Base-by-base conservation (phyloP, 2,113 vertebrate genomes). In the Phalacrocorax brasilianus region DNA sequence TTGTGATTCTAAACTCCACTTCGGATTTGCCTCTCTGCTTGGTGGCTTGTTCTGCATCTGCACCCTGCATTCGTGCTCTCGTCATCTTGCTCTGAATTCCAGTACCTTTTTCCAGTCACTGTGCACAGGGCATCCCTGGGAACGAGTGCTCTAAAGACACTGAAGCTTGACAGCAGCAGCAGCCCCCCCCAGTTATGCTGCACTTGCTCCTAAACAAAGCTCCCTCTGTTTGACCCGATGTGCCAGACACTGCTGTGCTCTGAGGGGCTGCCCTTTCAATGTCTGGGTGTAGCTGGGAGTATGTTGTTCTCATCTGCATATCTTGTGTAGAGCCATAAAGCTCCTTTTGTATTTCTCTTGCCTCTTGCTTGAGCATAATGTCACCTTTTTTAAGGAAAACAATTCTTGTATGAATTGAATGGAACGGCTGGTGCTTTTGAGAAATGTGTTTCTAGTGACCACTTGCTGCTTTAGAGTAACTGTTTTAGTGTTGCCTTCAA, bases 331-430 rank as follows among this genome's bases (percentile, higher is more conserved):
- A 73, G 86, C 94, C 80, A 93, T 85, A 91, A 96, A 96, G 90
- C 94, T 89, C 96, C 82, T 97, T 96, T 96, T 96, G 96, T 97
- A 79, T 96, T 97, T 75, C 91, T 96, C 93, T 82, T 40, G 85
- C 74, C 93, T 95, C 73, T 94, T 73, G 76, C 78, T 91, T 9
- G 11, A 94, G 95, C 95, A 86, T 96, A 93, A 95, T 91, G 94
- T 97, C 97, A 95, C 96, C 45, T 71, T 82, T 83, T 59, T 42
- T 17, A 82, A 90, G 90, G 73, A 89, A 94, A 93, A 94, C 92
- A 77, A 50, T 73, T 65, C 53, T 32, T 87, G 66, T 61, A 49
- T 50, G 42, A 87, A 85, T 47, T 56, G 89, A 75, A 65, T 28
- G 21, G 42, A 58, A 42, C 0, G n/a, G 81, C 89, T 79, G 80